These are phyloP conservation scores for Cylindroiulus punctatus DNA, from an alignment of 2,888 invertebrate species.

Conservation along the genomic window DNA sequence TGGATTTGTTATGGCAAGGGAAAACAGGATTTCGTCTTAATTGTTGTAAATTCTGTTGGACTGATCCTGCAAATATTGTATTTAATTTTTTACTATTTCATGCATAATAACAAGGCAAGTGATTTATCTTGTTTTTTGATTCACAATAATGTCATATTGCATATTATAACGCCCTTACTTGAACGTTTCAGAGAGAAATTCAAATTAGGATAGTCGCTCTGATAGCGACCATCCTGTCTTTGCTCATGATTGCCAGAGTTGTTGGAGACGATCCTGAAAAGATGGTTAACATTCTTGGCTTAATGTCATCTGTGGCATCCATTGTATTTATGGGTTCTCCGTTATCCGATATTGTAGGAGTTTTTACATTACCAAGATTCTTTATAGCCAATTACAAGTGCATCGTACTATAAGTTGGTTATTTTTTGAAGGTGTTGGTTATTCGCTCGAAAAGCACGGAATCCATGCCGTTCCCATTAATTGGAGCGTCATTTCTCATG, in stretches of 20 bases:
- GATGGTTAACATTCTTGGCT: slow-evolving; percentile 10
- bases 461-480: slow-evolving; percentile 53
- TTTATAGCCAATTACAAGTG: background rate
- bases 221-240: background rate
- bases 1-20: slow-evolving; percentile 43
- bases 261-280: background rate
- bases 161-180: background rate
- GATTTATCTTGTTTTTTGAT: background rate
- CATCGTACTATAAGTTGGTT: background rate
- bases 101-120: slow-evolving; percentile 48
- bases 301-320: slow-evolving; percentile 39
- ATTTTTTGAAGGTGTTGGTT: slow-evolving; percentile 36
- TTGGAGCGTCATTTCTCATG: slow-evolving; percentile 38
- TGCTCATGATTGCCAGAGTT: background rate
- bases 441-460: slow-evolving; percentile 16
- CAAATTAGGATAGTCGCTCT: background rate
- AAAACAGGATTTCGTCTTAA: slow-evolving; percentile 1
- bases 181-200: slow-evolving; percentile 32
- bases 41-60: slow-evolving; percentile 42
- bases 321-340: slow-evolving; percentile 39
- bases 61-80: slow-evolving; percentile 47
- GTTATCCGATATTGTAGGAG: slow-evolving; percentile 42
- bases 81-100: slow-evolving; percentile 20
- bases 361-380: background rate
- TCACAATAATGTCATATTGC: background rate